phyloP scores from a whole-genome alignment of 2,113 vertebrate species.

The Plecturocebus donacophilus region DNA sequence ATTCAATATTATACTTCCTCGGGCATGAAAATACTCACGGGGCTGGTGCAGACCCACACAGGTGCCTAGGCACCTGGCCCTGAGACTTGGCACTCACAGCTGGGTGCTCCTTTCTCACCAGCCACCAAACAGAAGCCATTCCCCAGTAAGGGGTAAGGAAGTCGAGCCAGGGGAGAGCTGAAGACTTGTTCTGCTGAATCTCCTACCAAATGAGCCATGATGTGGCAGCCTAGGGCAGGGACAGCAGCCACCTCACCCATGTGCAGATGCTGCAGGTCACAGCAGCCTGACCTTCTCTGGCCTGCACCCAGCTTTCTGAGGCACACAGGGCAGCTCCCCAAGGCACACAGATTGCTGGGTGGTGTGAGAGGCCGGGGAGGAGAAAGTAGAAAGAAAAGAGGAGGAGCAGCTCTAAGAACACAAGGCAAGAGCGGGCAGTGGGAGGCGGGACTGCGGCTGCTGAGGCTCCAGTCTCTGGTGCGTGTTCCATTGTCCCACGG shows the following conservation, averaged over 20 bases:
- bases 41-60: too few species aligned
- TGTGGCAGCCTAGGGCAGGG: neutral
- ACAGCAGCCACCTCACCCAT: neutral
- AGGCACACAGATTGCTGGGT: neutral
- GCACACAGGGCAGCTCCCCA: neutral
- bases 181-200: neutral
- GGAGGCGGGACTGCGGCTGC: too few species aligned
- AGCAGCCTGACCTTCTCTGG: too few species aligned
- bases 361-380: neutral
- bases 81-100: neutral
- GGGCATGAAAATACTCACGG: neutral
- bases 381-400: too few species aligned
- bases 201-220: neutral
- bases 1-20: neutral
- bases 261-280: neutral
- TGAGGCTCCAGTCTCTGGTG: accelerated
- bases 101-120: neutral
- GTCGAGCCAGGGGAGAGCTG: neutral
- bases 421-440: neutral
- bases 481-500: accelerated
- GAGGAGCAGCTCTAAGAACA: neutral
- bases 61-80: neutral
- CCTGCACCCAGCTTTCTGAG: neutral
- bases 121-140: neutral
- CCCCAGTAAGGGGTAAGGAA: neutral